These are phyloP conservation scores for Leucophenga montana DNA, from an alignment of 2,888 invertebrate genomes.

Conservation along the genomic window DNA sequence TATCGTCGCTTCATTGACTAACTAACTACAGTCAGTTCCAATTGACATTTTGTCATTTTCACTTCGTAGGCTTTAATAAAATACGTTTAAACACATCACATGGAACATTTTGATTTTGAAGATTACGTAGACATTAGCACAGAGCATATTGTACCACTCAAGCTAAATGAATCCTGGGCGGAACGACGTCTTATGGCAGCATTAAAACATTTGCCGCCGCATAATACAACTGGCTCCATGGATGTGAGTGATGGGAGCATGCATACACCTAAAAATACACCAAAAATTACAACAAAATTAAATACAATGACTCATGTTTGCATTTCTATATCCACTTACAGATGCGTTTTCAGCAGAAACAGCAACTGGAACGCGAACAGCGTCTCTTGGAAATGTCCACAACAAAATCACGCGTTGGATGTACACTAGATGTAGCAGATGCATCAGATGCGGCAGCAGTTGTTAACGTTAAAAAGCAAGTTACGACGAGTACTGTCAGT, in stretches of 20 bases:
- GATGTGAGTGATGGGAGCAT: conserved; percentile 53
- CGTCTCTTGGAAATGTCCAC: conserved; percentile 81
- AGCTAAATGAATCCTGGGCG: conserved; percentile 77
- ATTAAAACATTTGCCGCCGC: conserved; percentile 70
- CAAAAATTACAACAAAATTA: neutral
- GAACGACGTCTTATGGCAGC: conserved; percentile 75
- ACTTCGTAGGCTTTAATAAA: neutral
- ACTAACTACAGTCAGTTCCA: neutral
- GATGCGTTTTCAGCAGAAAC: conserved; percentile 89
- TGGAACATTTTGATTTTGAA: conserved; percentile 17
- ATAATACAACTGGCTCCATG: conserved; percentile 53
- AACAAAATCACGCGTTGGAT: conserved; percentile 8
- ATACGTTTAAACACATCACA: neutral
- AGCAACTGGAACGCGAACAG: conserved; percentile 85
- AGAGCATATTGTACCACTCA: conserved; percentile 68
- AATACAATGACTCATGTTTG: neutral
- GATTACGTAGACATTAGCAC: conserved; percentile 12
- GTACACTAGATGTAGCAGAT: neutral
- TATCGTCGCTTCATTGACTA: neutral
- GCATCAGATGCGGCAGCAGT: neutral
- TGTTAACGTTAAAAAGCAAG: neutral
- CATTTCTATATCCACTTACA: conserved; percentile 70
- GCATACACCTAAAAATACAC: neutral
- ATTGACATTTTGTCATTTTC: neutral
- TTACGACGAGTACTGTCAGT: neutral